These are phyloP conservation scores for Geotrypetes seraphini DNA, from an alignment of 2,797 vertebrate genomes.

Conservation along the genomic window DNA sequence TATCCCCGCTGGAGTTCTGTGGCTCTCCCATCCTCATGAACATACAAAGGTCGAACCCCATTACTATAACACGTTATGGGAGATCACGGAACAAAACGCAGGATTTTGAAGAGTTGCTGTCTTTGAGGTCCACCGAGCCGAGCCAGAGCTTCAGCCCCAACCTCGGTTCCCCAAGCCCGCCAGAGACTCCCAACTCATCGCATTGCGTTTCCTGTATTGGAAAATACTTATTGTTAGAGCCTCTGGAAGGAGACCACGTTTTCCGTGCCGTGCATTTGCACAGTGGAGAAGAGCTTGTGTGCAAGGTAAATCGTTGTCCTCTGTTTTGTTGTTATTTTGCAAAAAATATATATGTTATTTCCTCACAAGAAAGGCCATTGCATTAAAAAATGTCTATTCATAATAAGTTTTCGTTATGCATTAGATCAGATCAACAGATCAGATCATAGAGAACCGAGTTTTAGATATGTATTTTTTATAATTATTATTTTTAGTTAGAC, in stretches of 20 bases:
- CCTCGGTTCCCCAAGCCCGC: constrained; percentile 94
- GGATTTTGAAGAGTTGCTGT: constrained; percentile 92
- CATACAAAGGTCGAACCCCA: constrained; percentile 98
- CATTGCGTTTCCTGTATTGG: constrained; percentile 97
- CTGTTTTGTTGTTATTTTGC: too few relatives aligned
- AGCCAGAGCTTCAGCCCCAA: constrained; percentile 95
- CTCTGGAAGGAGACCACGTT: constrained; percentile 96
- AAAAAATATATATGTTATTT: too few relatives aligned
- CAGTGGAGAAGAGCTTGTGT: constrained; percentile 93
- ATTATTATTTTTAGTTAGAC: too few relatives aligned
- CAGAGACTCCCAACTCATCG: constrained; percentile 94
- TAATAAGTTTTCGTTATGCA: too few relatives aligned
- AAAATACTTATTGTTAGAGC: constrained; percentile 97
- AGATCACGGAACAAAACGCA: constrained; percentile 95
- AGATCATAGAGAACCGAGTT: too few relatives aligned
- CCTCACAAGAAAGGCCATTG: too few relatives aligned
- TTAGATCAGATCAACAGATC: too few relatives aligned
- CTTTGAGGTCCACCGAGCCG: constrained; percentile 83
- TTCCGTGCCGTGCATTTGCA: constrained; percentile 94
- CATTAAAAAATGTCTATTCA: too few relatives aligned
- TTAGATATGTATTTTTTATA: too few relatives aligned
- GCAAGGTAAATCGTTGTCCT: constrained; percentile 70
- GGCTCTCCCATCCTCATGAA: constrained; percentile 87
- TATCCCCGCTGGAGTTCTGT: constrained; percentile 31
- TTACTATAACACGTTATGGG: constrained; percentile 97